Conservation (phyloP, 2,797 vertebrate genomes). For the Agapornis canus region DNA sequence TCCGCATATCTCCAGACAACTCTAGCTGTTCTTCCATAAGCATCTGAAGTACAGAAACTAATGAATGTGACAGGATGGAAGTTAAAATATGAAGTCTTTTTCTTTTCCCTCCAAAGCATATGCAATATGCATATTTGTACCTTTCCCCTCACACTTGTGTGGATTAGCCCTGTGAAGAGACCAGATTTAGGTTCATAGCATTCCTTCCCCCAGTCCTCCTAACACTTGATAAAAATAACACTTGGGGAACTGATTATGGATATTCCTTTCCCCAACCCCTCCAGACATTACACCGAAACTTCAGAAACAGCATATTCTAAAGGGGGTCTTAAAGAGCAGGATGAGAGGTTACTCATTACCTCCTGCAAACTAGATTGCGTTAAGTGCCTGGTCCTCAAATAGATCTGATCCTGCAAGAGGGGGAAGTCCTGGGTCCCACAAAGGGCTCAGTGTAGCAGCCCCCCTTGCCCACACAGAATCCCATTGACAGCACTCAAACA, state of each 20-base stretch:
- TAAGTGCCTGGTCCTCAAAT: slow-evolving; percentile 38
- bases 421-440: slow-evolving; percentile 25
- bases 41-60: slow-evolving; percentile 16
- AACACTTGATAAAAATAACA: slow-evolving; percentile 56
- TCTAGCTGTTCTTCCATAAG: slow-evolving; percentile 6
- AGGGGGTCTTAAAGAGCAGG: slow-evolving; percentile 20
- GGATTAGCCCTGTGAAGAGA: slow-evolving; percentile 26
- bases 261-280: not conserved
- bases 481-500: slow-evolving; percentile 40
- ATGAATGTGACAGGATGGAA: not conserved
- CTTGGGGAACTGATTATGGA: not conserved
- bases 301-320: slow-evolving; percentile 22
- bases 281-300: slow-evolving; percentile 16
- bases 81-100: slow-evolving; percentile 25
- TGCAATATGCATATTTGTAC: slow-evolving; percentile 12
- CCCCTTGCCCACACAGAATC: slow-evolving; percentile 28
- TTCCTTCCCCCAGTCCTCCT: slow-evolving; percentile 11
- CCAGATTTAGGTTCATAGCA: slow-evolving; percentile 24
- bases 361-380: slow-evolving; percentile 13
- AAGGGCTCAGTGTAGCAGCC: slow-evolving; percentile 47
- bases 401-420: slow-evolving; percentile 35
- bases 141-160: not conserved
- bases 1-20: slow-evolving; percentile 14
- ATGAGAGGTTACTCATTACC: slow-evolving; percentile 61
- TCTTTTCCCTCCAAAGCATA: slow-evolving; percentile 8